Evolutionary conservation across 2,113 vertebrate genomes (phyloP), one percentile per base, ranked within the genome.

Genomic region (Xiphophorus maculatus): DNA sequence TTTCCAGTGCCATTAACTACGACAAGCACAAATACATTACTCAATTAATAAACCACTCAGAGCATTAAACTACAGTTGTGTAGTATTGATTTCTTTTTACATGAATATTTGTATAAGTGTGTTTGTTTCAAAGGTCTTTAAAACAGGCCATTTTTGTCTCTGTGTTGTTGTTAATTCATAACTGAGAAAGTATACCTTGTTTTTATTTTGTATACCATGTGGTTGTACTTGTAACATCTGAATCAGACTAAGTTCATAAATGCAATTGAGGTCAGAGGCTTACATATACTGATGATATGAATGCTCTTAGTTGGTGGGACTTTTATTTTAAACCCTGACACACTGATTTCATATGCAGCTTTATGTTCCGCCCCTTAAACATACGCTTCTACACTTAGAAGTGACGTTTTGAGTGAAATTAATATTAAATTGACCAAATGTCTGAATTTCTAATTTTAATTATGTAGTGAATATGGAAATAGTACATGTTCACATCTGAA

Each of bases 11-110:
- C 29, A 70, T 25, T 42, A 37, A 69, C 40, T 63, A 73, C 70
- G 22, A 17, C 29, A 27, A 40, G 13, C 25, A 58, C 28, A 30
- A 40, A 40, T 66, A 44, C 29, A 40, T 29, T 35, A 35, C 0
- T 12, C 15, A 13, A 65, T 35, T 75, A 83, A 84, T 73, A 84
- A 58, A 77, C 22, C 13, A 28, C 25, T 58, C 25, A 22, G 1
- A 0, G 79, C 69, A 81, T 81, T 11, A 40, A 75, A 0, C 51
- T 48, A n/a, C 7, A 22, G 28, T 15, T 58, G 51, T n/a, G 17
- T n/a, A n/a, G 22, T n/a, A 8, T 25, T 58, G 5, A 17, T 48
- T 58, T 25, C 51, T 58, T 58, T 58, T 58, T 25, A 58, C 51
- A 25, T 58, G 8, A 19, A 54, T 19, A 10, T 58, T 58, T 58